These are phyloP conservation scores for Etheostoma spectabile DNA, from an alignment of 2,113 vertebrate species.

Conservation along the genomic window DNA sequence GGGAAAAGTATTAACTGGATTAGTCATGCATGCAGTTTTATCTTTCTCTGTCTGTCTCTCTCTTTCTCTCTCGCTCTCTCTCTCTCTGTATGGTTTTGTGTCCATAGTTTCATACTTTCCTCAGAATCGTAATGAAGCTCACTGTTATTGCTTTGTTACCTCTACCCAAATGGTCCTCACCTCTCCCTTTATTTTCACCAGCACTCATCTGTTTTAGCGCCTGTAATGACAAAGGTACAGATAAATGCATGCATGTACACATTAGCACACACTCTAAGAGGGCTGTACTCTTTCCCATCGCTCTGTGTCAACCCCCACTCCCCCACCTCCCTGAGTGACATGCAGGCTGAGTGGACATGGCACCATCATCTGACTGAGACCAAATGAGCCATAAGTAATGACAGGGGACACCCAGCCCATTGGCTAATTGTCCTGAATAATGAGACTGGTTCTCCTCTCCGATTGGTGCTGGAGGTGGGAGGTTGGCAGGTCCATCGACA, in stretches of 20 bases:
- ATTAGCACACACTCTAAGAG: neutral
- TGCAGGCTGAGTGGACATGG: constrained; percentile 66
- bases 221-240: neutral
- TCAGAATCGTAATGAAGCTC: neutral
- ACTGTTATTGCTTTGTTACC: constrained; percentile 12
- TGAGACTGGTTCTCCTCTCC: constrained; percentile 46
- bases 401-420: constrained; percentile 62
- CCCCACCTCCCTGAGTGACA: constrained; percentile 57
- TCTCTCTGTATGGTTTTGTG: no score
- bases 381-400: constrained; percentile 75
- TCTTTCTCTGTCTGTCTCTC: neutral
- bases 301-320: constrained; percentile 32
- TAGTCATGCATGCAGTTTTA: constrained; percentile 65
- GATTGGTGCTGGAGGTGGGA: constrained; percentile 66
- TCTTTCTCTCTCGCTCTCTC: no score
- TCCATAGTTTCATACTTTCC: neutral
- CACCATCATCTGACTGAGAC: constrained; percentile 69
- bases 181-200: neutral
- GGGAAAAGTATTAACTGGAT: constrained; percentile 62
- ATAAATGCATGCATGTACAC: neutral
- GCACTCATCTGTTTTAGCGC: neutral
- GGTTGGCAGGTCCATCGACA: constrained; percentile 44
- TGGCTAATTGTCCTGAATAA: constrained; percentile 79
- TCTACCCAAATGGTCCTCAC: neutral
- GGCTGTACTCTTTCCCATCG: constrained; percentile 8